phyloP scores from a whole-genome alignment of 2,797 vertebrate genomes.

The Phoebastria nigripes region DNA sequence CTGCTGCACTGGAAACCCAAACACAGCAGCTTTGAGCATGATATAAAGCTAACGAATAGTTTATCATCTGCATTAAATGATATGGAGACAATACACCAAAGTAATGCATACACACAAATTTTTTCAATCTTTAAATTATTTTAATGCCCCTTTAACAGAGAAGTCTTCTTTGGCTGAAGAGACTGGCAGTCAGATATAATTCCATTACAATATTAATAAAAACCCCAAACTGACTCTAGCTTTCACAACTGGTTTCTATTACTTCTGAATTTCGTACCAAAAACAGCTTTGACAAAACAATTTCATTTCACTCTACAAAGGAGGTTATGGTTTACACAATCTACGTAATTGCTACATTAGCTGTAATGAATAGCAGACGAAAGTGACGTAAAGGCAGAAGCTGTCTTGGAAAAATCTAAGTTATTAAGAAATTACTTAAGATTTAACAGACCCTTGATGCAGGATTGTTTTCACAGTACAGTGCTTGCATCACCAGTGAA shows the following conservation, averaged over 20 bases:
- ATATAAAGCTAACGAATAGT: not conserved
- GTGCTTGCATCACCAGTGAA: not conserved
- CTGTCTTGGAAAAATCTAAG: not conserved
- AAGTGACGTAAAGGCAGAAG: not conserved
- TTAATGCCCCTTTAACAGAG: not conserved
- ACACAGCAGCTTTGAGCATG: not conserved
- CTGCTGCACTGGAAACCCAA: slow-evolving; percentile 7
- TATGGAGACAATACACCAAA: not conserved
- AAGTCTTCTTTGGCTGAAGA: not conserved
- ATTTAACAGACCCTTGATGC: not conserved
- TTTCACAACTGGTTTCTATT: slow-evolving; percentile 25
- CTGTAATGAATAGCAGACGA: not conserved
- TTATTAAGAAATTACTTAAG: not conserved
- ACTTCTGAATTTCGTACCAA: slow-evolving; percentile 16
- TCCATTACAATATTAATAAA: not conserved
- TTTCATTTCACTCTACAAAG: not conserved
- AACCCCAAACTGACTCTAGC: not conserved
- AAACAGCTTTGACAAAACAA: not conserved
- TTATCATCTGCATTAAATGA: not conserved
- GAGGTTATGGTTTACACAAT: not conserved
- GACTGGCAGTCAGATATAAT: not conserved
- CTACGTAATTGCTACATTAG: not conserved
- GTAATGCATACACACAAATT: not conserved
- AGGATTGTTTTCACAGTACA: not conserved
- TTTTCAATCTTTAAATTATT: not conserved